A percentile compares a stretch with the other conserved stretches of the same genome.
These are phyloP conservation scores for Suncus etruscus DNA, from an alignment of 2,113 vertebrate genomes.

Conservation along the genomic window DNA sequence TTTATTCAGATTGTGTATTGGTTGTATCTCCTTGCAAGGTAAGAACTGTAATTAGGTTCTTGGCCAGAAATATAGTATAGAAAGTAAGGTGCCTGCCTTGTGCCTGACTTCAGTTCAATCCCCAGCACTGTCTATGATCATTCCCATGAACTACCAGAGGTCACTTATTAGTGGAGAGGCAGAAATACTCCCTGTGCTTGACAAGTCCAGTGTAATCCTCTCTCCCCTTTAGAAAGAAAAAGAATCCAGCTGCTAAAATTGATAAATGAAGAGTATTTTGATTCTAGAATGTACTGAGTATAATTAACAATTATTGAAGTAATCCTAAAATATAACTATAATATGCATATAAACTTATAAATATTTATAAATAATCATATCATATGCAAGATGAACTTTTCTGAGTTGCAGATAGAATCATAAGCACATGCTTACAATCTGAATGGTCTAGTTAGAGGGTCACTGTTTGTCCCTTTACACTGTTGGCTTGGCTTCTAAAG, in stretches of 20 bases:
- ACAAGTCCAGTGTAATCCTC: no score
- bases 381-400: background rate
- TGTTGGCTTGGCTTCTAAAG: background rate
- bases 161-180: no score
- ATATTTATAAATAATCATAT: background rate
- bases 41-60: background rate
- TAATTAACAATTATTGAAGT: no score
- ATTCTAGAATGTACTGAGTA: background rate
- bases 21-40: slow-evolving; percentile 5
- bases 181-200: no score
- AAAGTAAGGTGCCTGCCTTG: background rate
- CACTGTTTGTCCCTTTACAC: background rate
- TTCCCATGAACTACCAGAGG: no score
- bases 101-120: background rate
- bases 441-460: background rate
- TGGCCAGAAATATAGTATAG: background rate
- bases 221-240: no score
- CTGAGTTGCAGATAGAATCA: background rate
- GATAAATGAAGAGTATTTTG: background rate
- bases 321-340: background rate
- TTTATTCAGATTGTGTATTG: slow-evolving; percentile 17
- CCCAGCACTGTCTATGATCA: background rate
- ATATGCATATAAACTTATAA: background rate
- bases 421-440: background rate
- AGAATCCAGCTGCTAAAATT: background rate